Evolutionary conservation across 1,140 invertebrate genomes (phyloP).

Genomic region (Heliconius hermathena): DNA sequence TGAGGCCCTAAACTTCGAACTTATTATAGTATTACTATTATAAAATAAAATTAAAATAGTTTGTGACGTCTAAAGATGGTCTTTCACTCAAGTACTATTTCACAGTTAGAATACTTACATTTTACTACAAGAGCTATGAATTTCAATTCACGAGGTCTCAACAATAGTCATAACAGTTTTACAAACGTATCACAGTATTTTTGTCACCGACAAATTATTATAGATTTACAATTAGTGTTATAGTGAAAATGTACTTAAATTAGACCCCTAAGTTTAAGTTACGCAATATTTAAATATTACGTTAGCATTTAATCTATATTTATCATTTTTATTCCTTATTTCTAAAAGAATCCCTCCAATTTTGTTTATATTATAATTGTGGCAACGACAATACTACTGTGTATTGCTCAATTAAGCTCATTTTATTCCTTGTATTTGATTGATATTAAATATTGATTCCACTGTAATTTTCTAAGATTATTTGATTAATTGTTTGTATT

Average conservation of each 20-base stretch:
- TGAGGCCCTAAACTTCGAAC: slow-evolving; percentile 38
- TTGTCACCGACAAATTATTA: slow-evolving; percentile 42
- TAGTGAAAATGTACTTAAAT: slow-evolving; percentile 48
- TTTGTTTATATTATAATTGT: slow-evolving; percentile 53
- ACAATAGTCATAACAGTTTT: slow-evolving; percentile 45
- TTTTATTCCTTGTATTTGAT: slow-evolving; percentile 52
- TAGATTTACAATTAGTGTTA: slow-evolving; percentile 53
- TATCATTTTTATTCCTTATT: slow-evolving; percentile 56
- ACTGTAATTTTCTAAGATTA: slow-evolving; percentile 32
- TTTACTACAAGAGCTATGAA: slow-evolving; percentile 8
- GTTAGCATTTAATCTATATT: slow-evolving; percentile 68
- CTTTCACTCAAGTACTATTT: neutral
- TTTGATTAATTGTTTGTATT: slow-evolving; percentile 31
- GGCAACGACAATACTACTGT: slow-evolving; percentile 70
- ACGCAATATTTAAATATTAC: slow-evolving; percentile 59
- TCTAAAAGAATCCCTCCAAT: slow-evolving; percentile 57
- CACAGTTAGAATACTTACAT: neutral
- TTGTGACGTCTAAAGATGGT: neutral
- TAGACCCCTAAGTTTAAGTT: slow-evolving; percentile 45
- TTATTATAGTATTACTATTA: neutral
- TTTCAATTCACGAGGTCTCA: slow-evolving; percentile 36
- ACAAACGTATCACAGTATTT: slow-evolving; percentile 53
- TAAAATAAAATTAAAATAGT: slow-evolving; percentile 8
- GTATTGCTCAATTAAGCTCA: slow-evolving; percentile 78
- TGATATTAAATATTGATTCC: slow-evolving; percentile 51